Conservation (phyloP, 2,113 vertebrate genomes). For the Melanerpes aurifrons region DNA sequence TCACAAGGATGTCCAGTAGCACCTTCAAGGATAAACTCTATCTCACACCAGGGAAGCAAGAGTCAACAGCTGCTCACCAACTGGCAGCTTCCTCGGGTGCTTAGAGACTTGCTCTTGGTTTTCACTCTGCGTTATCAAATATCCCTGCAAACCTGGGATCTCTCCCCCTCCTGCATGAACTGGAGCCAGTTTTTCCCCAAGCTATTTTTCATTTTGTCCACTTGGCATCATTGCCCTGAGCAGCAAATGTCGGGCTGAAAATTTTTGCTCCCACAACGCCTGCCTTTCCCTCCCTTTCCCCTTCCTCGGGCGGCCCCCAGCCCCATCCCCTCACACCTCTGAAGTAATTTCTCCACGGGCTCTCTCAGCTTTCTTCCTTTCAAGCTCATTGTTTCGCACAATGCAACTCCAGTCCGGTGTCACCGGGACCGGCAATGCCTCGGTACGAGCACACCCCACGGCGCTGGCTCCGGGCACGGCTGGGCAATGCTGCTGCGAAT, state of each 20-base stretch:
- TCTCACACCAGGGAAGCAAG: background rate
- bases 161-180: background rate
- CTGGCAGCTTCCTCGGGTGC: rapidly evolving
- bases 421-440: background rate
- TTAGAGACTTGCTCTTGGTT: rapidly evolving
- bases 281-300: background rate
- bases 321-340: background rate
- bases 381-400: background rate
- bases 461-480: background rate
- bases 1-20: background rate
- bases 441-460: background rate
- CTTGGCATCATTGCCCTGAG: rapidly evolving
- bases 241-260: background rate
- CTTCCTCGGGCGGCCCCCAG: background rate
- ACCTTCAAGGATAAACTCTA: background rate
- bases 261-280: background rate
- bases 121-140: rapidly evolving
- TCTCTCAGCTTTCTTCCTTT: background rate
- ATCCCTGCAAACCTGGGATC: background rate
- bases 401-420: background rate
- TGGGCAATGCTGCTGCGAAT: background rate
- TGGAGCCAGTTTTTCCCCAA: rapidly evolving
- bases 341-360: background rate
- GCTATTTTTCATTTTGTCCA: background rate
- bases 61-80: background rate